Evolutionary conservation across 2,113 vertebrate genomes (phyloP), one percentile per base, ranked within the genome.

Genomic region (Peromyscus leucopus): DNA sequence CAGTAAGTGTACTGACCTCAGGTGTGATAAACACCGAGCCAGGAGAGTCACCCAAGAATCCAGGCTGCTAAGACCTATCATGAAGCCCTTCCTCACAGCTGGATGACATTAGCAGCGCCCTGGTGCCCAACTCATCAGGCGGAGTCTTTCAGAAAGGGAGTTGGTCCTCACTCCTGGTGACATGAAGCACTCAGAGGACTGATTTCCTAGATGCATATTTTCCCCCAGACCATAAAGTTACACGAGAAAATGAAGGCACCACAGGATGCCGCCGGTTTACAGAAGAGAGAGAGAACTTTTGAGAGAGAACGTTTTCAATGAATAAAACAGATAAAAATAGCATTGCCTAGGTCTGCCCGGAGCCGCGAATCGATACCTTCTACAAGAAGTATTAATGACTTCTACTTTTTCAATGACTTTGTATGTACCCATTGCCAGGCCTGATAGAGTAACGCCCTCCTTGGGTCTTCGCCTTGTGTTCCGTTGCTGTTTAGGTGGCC

Each of bases 141-240:
- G 28, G 46, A 74, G 51, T 16, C 72, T 78, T 65, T 59, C 13
- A 46, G 4, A 57, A 48, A 91, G 51, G 51, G 51, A 39, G 28
- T 31, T 61, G 31, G 9, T 12, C 16, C 79, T 80, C 83, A 36
- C 5, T 9, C 5, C 17, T 26, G 48, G 36, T 28, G 84, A 87
- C 74, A 15, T 0, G 0, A 33, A 5, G 59, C 15, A 15, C n/a
- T 39, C 46, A 75, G 12, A 59, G 0, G 4, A 48, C 8, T 13
- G 13, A 26, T 71, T 51, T 65, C 80, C 16, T 8, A 48, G 57
- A 24, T 28, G 31, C 10, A 2, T 5, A 1, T 22, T 12, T 2
- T 46, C 59, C 0, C 57, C 55, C 0, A 31, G 26, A 26, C 48
- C 36, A 28, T 19, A 19, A 33, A n/a, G 46, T 96, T 19, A n/a